Base-by-base conservation (phyloP, 2,113 vertebrate genomes). In the Hemibagrus wyckioides region DNA sequence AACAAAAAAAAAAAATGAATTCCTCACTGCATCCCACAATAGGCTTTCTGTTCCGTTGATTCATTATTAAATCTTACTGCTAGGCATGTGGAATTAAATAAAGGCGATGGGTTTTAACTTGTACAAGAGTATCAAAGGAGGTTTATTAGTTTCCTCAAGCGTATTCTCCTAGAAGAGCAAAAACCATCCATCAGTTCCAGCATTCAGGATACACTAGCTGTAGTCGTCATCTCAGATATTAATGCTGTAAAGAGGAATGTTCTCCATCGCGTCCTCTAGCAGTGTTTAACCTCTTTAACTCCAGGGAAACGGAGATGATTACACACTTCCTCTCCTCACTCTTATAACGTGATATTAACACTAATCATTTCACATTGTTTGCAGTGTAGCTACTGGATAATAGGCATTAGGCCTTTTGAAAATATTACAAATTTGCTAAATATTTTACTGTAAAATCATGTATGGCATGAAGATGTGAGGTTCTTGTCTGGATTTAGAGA, bases 1-100 rank as follows among this genome's bases (percentile, higher is more conserved):
- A 57, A 44, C 44, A 61, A 33, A 83, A 80, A 59, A 33, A n/a
- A 83, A 80, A 85, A 85, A 80, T 59, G 33, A 80, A 79, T 88
- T 88, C 76, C 79, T 57, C 54, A 36, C 65, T 52, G 41, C 63
- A 73, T 50, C 73, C 65, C 52, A 63, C 61, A 84, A 86, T 52
- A 56, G 41, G 69, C 67, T 63, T 88, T 86, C 76, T 80, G 76
- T 88, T 75, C 44, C 50, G 36, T 28, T 81, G 77, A 85, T 89
- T 86, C 86, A 88, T 89, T 90, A 87, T 83, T 88, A 84, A 88
- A 86, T 73, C 90, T 94, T 90, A 92, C 92, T 85, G 71, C 85
- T 88, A 92, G 89, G 92, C 30, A 89, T 84, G 61, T 75, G 80
- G 83, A 67, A 87, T 92, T 86, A 91, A 92, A 90, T 91, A 89